A percentile compares a stretch with the other conserved stretches of the same genome.
phyloP scores from a whole-genome alignment of 2,888 invertebrate species.

The Heliconius hortense region DNA sequence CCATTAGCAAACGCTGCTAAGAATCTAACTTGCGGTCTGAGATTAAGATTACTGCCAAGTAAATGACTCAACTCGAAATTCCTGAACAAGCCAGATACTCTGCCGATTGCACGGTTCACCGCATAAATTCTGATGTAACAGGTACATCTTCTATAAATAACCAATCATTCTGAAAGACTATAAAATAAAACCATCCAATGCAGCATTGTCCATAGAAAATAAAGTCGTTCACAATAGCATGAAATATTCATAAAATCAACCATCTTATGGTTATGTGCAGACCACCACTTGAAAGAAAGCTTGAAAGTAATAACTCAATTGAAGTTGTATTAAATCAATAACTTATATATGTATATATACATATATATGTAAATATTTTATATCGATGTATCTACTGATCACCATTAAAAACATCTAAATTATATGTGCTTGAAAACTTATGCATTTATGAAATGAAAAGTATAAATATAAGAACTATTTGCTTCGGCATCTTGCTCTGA shows the following conservation, averaged over 20 bases:
- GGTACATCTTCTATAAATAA: conserved; percentile 40
- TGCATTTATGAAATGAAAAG: conserved; percentile 44
- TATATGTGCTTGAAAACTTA: conserved; percentile 49
- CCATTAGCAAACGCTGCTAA: conserved; percentile 48
- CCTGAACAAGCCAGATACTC: conserved; percentile 28
- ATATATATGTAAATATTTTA: background rate
- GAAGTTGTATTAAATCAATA: background rate
- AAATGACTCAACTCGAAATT: conserved; percentile 38
- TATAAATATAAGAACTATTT: conserved; percentile 52
- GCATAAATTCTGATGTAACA: conserved; percentile 34
- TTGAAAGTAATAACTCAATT: conserved; percentile 12
- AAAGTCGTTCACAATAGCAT: conserved; percentile 76
- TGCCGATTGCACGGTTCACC: conserved; percentile 15
- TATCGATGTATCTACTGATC: background rate
- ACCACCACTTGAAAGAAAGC: conserved; percentile 24
- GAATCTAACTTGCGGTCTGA: conserved; percentile 43
- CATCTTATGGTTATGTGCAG: conserved; percentile 25
- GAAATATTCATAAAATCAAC: conserved; percentile 74
- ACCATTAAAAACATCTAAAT: conserved; percentile 23
- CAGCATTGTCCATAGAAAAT: conserved; percentile 65
- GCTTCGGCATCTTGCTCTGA: conserved; percentile 60
- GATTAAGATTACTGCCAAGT: conserved; percentile 44
- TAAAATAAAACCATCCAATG: conserved; percentile 54
- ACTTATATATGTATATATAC: background rate
- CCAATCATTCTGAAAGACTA: conserved; percentile 41